Evolutionary conservation across 2,113 vertebrate genomes (phyloP).

Genomic region (Parus major): DNA sequence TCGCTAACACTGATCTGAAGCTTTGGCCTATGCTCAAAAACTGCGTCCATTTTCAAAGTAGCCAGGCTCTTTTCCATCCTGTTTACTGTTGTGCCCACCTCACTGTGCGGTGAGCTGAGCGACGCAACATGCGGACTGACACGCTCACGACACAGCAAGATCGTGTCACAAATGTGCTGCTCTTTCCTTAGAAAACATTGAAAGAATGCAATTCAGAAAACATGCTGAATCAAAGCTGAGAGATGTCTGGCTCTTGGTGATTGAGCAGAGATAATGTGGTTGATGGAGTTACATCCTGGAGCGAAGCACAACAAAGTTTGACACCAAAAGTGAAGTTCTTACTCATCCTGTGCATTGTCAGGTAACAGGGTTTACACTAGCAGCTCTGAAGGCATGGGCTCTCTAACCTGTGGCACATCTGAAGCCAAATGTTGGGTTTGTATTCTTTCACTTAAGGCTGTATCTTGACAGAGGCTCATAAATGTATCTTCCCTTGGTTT

Average conservation of each 20-base stretch:
- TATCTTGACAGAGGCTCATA: not conserved
- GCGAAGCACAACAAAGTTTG: not conserved
- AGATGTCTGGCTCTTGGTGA: not conserved
- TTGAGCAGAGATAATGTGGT: fast-evolving
- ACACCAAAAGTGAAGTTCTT: not conserved
- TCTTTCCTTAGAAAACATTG: not conserved
- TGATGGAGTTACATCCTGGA: not conserved
- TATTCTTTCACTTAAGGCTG: conserved; percentile 28
- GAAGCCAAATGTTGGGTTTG: not conserved
- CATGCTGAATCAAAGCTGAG: conserved; percentile 17
- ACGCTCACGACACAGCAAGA: not conserved
- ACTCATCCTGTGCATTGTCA: not conserved
- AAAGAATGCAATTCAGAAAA: not conserved
- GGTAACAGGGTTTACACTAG: fast-evolving
- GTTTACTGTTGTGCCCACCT: not conserved
- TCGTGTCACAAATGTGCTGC: not conserved
- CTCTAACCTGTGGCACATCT: not conserved
- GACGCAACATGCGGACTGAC: not conserved
- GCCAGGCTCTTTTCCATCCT: not conserved
- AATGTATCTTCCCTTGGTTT: not conserved
- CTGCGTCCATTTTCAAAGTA: not conserved
- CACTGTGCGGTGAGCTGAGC: not conserved
- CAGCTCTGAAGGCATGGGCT: not conserved
- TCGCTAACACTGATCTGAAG: not conserved
- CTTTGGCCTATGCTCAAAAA: conserved; percentile 18